A percentile compares a stretch with the other conserved stretches of the same genome.
Evolutionary conservation across 2,888 invertebrate species (phyloP).

Genomic region (Caenorhabditis sp.): DNA sequence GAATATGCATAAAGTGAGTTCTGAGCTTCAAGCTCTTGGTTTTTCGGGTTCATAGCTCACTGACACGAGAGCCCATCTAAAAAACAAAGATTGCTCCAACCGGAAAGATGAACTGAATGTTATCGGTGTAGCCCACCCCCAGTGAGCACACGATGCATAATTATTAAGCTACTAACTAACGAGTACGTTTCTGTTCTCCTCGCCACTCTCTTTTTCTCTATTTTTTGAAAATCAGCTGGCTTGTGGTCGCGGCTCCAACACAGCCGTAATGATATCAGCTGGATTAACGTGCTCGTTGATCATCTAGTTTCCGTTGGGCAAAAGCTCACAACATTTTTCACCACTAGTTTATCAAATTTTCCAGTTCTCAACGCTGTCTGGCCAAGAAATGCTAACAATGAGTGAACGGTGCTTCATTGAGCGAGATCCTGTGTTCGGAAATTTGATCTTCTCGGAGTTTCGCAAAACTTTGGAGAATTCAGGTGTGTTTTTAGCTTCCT

Average conservation of each 20-base stretch:
- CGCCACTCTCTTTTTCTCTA: too few relatives aligned
- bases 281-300: constrained; percentile 39
- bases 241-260: constrained; percentile 2
- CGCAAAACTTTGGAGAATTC: constrained; percentile 50
- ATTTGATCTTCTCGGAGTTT: constrained; percentile 75
- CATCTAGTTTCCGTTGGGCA: constrained; percentile 18
- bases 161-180: constrained; percentile 5
- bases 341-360: too few relatives aligned
- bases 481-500: constrained; percentile 25
- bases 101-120: too few relatives aligned
- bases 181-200: neutral
- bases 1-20: constrained; percentile 67
- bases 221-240: constrained; percentile 12
- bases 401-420: constrained; percentile 74
- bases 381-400: constrained; percentile 73
- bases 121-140: too few relatives aligned
- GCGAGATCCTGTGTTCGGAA: constrained; percentile 73
- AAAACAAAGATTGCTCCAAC: too few relatives aligned
- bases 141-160: constrained; percentile 11
- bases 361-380: constrained; percentile 74
- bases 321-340: neutral
- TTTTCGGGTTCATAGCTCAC: too few relatives aligned
- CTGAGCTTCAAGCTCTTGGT: constrained; percentile 1
- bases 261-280: constrained; percentile 34
- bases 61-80: too few relatives aligned